These are phyloP conservation scores for Ommatoiulus sabulosus DNA, from an alignment of 2,888 invertebrate genomes.

Conservation along the genomic window DNA sequence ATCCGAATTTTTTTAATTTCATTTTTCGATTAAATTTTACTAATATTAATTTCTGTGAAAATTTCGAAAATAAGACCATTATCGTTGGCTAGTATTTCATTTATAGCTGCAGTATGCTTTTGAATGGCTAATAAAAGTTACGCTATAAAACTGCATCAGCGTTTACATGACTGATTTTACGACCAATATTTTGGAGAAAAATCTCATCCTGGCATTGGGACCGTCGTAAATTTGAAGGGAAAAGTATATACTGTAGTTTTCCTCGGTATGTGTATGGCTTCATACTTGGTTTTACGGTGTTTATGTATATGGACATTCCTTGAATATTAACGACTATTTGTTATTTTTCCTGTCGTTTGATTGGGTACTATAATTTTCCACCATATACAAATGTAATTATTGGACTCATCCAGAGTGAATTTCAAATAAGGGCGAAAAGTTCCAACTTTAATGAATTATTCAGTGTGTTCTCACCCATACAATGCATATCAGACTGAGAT, in stretches of 20 bases:
- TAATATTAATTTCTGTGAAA: too few species aligned
- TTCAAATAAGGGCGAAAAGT: too few species aligned
- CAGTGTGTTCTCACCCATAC: too few species aligned
- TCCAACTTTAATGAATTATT: too few species aligned
- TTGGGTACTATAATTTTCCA: neutral
- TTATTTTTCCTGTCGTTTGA: neutral
- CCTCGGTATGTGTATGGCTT: neutral
- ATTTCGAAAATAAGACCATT: too few species aligned
- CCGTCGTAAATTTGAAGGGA: neutral
- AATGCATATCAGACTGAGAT: too few species aligned
- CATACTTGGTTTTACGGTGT: too few species aligned
- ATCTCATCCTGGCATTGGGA: neutral
- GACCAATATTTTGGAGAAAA: neutral
- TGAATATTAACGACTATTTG: neutral
- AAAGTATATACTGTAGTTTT: neutral
- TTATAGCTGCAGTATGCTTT: too few species aligned
- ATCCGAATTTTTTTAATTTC: neutral
- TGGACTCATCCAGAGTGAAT: too few species aligned
- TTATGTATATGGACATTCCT: too few species aligned
- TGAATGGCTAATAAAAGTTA: neutral
- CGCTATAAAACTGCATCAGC: neutral
- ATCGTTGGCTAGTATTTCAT: too few species aligned
- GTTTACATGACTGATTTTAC: neutral
- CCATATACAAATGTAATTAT: neutral
- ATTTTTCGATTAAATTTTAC: neutral